Evolutionary conservation across 2,113 vertebrate genomes (phyloP).

Genomic region (Rhinopomastus cyanomelas): DNA sequence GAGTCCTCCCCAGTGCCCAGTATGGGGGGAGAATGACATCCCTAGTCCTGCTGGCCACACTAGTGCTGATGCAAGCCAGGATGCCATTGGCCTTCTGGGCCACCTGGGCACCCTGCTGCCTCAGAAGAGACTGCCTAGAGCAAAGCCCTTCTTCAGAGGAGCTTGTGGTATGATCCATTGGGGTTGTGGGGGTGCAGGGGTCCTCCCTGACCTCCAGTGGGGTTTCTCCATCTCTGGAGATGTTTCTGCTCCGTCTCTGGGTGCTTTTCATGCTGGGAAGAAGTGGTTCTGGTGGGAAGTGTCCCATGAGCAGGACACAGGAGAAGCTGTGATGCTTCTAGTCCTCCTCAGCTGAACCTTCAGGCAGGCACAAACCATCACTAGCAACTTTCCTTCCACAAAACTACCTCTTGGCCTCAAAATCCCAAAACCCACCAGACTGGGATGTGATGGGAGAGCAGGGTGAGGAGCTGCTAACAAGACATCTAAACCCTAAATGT

Average conservation of each 20-base stretch:
- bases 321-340: not conserved
- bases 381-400: not conserved
- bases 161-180: accelerated
- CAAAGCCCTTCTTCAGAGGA: not conserved
- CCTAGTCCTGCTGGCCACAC: too few relatives aligned
- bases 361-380: not conserved
- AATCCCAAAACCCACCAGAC: not conserved
- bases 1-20: too few relatives aligned
- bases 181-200: not conserved
- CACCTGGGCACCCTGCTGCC: too few relatives aligned
- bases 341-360: not conserved
- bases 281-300: not conserved
- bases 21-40: too few relatives aligned
- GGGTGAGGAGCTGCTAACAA: accelerated
- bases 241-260: not conserved
- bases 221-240: not conserved
- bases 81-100: too few relatives aligned
- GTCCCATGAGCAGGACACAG: not conserved
- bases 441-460: not conserved
- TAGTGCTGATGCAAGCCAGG: too few relatives aligned
- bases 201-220: accelerated
- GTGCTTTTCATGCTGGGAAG: not conserved
- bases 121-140: accelerated
- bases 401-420: not conserved
- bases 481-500: not conserved